Evolutionary conservation across 2,888 invertebrate genomes (phyloP), one percentile per base, ranked within the genome.

Genomic region (Drosophila diplacantha): DNA sequence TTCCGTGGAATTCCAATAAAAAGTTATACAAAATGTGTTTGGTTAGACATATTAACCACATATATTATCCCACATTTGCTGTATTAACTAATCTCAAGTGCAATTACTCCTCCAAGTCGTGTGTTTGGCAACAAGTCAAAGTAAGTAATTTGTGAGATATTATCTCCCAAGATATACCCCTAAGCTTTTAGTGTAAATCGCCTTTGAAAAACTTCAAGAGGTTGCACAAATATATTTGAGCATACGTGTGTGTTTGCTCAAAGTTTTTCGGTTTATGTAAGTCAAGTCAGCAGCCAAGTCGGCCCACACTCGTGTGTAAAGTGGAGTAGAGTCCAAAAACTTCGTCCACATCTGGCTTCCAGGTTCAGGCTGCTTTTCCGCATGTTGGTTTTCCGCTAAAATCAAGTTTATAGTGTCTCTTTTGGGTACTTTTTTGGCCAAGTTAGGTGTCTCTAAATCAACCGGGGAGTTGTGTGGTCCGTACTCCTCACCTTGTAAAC

Each of bases 291-390:
- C 41, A 61, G 52, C 37, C 63, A 61, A 61, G 68, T 20, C 70
- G 44, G 65, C 77, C 77, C 74, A 82, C 82, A 77, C 77, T 72
- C 24, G 41, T 80, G 59, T 58, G 20, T 32, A 31, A 59, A 44
- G 58, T 57, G 44, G 41, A 62, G 41, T 62, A 31, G 41, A 43
- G 43, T 52, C 62, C 62, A 35, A 31, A 44, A 47, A 69, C 67
- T 73, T 74, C 68, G 70, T 78, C 77, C 77, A 78, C 77, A 51
- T 58, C 62, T 52, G 61, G 51, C 63, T 61, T 61, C 52, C 61
- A 61, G 61, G 61, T 62, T 51, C 61, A 61, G 61, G 63, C 83
- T 71, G 75, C 73, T 78, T 83, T 78, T 83, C 78, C 78, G 78
- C 78, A 83, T 82, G 61, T 57, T 59, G 57, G 52, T 62, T 50